Base-by-base conservation (phyloP, 2,113 vertebrate genomes). In the Podarcis raffonei region DNA sequence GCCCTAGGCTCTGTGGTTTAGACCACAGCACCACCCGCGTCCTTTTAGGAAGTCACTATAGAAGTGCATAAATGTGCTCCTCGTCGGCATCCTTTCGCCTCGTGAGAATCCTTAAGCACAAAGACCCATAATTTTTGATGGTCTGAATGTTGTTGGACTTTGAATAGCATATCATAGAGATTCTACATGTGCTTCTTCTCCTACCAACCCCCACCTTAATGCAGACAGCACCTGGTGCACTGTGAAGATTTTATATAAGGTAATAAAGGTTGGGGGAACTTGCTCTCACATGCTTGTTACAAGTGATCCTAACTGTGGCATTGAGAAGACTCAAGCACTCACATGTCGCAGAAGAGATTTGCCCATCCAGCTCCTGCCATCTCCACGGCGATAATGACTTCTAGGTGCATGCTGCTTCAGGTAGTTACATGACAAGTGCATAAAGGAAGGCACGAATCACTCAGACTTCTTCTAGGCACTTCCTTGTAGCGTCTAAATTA, bases 201-300 rank as follows among this genome's bases (percentile, higher is more conserved):
- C 5, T 71, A 30, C 68, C 30, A 15, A 9, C 90, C 85, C 87
- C 7, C 5, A 15, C 27, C 25, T 6, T 13, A 3, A 91, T 91
- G 87, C 80, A 65, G 23, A 90, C 87, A 90, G 42, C 37, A 84
- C 89, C 87, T 92, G 92, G 92, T 94, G 89, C 90, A 27, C n/a
- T 69, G 27, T 27, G 12, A 32, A 72, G 18, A 90, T 87, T 71
- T 68, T 13, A 59, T 94, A 87, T 86, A 94, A 92, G 84, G 88
- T 37, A 84, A 87, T 92, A 92, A 94, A 93, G 89, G 87, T 82
- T 92, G 92, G 89, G 9, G 16, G n/a, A 74, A 57, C 48, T 74
- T 72, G 18, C 16, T 84, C 39, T 84, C 53, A 7, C n/a, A 35
- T 59, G n/a, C 39, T 57, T 81, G 25, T 15, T 72, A 25, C 59